Evolutionary conservation across 2,797 vertebrate genomes (phyloP).

Genomic region (Hozukius guyotensis): DNA sequence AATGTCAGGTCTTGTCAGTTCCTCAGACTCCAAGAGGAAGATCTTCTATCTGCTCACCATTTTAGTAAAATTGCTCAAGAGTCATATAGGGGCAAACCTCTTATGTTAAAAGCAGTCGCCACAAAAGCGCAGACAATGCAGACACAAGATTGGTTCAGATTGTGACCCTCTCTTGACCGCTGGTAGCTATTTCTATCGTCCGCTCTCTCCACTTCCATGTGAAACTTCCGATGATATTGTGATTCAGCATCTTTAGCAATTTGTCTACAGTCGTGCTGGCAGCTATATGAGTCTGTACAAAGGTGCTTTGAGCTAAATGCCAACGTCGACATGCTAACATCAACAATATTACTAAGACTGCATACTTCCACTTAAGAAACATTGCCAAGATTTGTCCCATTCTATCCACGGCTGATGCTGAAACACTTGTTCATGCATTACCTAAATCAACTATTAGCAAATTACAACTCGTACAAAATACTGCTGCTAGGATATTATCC

Average conservation of each 20-base stretch:
- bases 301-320: neutral
- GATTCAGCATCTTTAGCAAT: neutral
- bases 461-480: no score
- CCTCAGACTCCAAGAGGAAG: slow-evolving; percentile 3
- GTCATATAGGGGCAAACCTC: neutral
- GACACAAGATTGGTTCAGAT: neutral
- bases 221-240: neutral
- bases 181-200: neutral
- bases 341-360: no score
- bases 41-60: neutral
- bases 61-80: neutral
- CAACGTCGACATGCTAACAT: neutral
- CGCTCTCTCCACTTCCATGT: neutral
- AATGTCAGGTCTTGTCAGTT: slow-evolving; percentile 41
- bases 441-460: no score
- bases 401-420: no score
- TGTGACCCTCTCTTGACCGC: neutral
- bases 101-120: slow-evolving; percentile 9
- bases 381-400: no score
- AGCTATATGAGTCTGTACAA: neutral
- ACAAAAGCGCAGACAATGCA: neutral
- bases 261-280: neutral
- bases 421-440: no score
- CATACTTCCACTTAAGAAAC: no score
- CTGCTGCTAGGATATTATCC: no score